Evolutionary conservation across 2,797 vertebrate genomes (phyloP).

Genomic region (Telmatherina bonti): DNA sequence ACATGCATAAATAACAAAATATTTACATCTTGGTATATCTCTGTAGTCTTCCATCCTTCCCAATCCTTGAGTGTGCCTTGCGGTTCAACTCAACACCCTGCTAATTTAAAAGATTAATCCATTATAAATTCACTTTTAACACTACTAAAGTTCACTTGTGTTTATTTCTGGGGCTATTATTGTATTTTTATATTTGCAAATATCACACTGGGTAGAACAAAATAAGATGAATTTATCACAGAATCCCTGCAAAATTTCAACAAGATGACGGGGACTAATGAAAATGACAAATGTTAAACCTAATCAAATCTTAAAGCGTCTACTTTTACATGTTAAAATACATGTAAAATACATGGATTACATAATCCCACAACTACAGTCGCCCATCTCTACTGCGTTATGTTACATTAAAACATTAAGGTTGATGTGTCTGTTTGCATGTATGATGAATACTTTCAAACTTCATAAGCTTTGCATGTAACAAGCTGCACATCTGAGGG

Average conservation of each 20-base stretch:
- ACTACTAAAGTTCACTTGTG: background rate
- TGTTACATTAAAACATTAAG: too few species aligned
- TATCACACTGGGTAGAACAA: background rate
- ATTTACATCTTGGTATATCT: constrained; percentile 52
- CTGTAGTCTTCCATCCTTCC: constrained; percentile 1
- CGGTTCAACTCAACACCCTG: constrained; percentile 22
- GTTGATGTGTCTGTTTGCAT: too few species aligned
- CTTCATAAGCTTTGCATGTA: too few species aligned
- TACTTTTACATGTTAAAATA: too few species aligned
- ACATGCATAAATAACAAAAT: constrained; percentile 63
- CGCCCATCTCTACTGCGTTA: too few species aligned
- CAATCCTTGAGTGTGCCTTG: constrained; percentile 27
- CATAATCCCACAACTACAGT: too few species aligned
- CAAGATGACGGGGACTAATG: too few species aligned
- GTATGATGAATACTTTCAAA: too few species aligned
- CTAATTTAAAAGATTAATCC: constrained; percentile 1
- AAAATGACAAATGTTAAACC: too few species aligned
- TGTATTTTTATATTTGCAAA: background rate
- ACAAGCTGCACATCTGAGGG: too few species aligned
- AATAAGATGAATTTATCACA: background rate
- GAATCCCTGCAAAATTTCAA: background rate
- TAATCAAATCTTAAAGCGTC: too few species aligned
- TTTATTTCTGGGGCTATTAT: background rate
- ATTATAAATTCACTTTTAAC: constrained; percentile 11
- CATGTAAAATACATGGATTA: too few species aligned